Evolutionary conservation across 37 sponge, comb jelly and placozoan genomes (phyloP), one percentile per base, ranked within the genome.

Genomic region (Oopsacas minuta): DNA sequence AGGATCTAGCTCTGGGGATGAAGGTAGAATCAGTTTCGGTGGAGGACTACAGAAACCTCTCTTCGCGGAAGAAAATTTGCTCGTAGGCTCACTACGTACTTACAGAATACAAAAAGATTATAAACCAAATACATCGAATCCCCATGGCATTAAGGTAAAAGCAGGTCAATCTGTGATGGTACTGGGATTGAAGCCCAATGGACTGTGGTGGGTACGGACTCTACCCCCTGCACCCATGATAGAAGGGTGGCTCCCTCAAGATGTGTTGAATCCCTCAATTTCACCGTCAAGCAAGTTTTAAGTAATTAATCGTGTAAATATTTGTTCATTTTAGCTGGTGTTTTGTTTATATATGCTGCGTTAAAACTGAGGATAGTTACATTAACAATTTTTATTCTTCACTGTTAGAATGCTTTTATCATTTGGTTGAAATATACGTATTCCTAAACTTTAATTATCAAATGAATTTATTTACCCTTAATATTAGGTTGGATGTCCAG

Each of bases 101-200:
- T 61, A 61, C 75, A 10, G 75, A 10, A 61, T 61, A 25, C 75
- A 61, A n/a, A 61, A 61, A 34, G 75, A 61, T n/a, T 61, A 61
- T 12, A 61, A 61, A 12, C 75, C 75, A 32, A n/a, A 61, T n/a
- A 12, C 75, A 25, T 3, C 75, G 22, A 61, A 61, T 34, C 75
- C 75, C 7, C 75, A 61, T 12, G 75, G 75, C 75, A 61, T 61
- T 34, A 61, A n/a, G 28, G 75, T 61, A 5, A 61, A 61, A 34
- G 75, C 75, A n/a, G 75, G 75, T 3, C 75, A 61, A 34, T 61
- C 75, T 25, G 75, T 61, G 7, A 61, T 61, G 75, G 75, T 61
- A 3, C 75, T 61, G 28, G 75, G 75, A 7, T n/a, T 61, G 28
- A 10, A 34, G 7, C 75, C 75, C 30, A 61, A 61, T 34, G 75